Conservation (phyloP, 2,888 invertebrate genomes). For the Lycia hirtaria region DNA sequence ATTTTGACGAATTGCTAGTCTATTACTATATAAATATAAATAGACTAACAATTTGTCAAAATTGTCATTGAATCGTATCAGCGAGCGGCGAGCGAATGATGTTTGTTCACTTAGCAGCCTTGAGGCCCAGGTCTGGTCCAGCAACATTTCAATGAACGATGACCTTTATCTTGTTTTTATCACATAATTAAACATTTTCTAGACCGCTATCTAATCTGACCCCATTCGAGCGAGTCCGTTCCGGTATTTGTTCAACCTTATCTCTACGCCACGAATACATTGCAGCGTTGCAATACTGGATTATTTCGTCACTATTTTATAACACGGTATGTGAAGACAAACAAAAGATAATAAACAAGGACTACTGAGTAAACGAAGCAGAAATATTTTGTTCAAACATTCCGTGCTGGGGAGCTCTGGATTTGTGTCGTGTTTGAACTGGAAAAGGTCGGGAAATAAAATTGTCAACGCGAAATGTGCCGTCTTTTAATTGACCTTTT, state of each 20-base stretch:
- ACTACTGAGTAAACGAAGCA: constrained; percentile 35
- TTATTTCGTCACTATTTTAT: constrained; percentile 37
- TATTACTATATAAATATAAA: too few species aligned
- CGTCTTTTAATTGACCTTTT: constrained; percentile 28
- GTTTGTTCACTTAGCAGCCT: too few species aligned
- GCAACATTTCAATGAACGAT: too few species aligned
- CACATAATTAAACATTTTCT: constrained; percentile 45
- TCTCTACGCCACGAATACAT: constrained; percentile 48
- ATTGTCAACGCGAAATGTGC: constrained; percentile 25
- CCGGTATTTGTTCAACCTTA: constrained; percentile 54
- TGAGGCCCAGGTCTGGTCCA: too few species aligned
- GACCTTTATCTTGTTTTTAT: constrained; percentile 22
- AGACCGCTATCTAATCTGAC: constrained; percentile 47
- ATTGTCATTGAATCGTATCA: too few species aligned
- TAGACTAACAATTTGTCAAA: too few species aligned
- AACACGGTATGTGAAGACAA: constrained; percentile 36
- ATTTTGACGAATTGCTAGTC: too few species aligned
- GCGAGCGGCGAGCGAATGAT: too few species aligned
- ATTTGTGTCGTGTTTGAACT: constrained; percentile 38
- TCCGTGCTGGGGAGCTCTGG: constrained; percentile 28
- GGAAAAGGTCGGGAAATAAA: constrained; percentile 33
- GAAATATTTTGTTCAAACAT: constrained; percentile 40
- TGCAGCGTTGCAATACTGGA: constrained; percentile 36
- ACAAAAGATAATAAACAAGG: constrained; percentile 41
- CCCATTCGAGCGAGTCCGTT: constrained; percentile 43